These are phyloP conservation scores for Zygogramma bicolorata DNA, from an alignment of 2,888 invertebrate species.

Conservation along the genomic window DNA sequence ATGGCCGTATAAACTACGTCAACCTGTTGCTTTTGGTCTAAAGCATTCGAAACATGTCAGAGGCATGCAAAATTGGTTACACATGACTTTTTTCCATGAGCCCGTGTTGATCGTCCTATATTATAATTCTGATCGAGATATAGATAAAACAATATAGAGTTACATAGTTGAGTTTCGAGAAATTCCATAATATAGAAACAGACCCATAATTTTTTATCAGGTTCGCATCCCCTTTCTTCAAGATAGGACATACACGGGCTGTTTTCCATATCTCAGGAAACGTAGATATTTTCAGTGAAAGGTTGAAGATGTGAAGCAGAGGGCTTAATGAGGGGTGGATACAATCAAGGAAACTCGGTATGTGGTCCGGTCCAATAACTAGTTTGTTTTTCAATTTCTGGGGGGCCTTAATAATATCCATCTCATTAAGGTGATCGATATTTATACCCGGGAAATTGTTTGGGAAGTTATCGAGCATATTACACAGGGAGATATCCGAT, in stretches of 20 bases:
- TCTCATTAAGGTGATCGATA: no score
- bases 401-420: background rate
- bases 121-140: background rate
- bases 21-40: no score
- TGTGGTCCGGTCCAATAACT: background rate
- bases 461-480: background rate
- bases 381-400: conserved; percentile 13
- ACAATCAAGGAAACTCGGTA: conserved; percentile 19
- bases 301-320: background rate
- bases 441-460: background rate
- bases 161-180: conserved; percentile 6
- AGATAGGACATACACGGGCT: conserved; percentile 8
- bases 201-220: conserved; percentile 13
- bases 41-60: conserved; percentile 28
- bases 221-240: conserved; percentile 4
- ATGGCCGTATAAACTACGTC: no score
- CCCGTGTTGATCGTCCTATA: conserved; percentile 31
- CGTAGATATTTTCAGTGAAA: conserved; percentile 14
- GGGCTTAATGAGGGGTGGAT: background rate
- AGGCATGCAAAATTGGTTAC: conserved; percentile 39
- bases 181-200: conserved; percentile 8
- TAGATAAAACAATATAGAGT: no score
- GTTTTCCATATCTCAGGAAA: conserved; percentile 8
- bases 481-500: background rate
- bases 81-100: no score